Percentiles rank a stretch among this genome's conserved stretches.
Evolutionary conservation across 35 echinoderm and acorn worm species (phyloP).

Genomic region (Ophioderma brevispina): DNA sequence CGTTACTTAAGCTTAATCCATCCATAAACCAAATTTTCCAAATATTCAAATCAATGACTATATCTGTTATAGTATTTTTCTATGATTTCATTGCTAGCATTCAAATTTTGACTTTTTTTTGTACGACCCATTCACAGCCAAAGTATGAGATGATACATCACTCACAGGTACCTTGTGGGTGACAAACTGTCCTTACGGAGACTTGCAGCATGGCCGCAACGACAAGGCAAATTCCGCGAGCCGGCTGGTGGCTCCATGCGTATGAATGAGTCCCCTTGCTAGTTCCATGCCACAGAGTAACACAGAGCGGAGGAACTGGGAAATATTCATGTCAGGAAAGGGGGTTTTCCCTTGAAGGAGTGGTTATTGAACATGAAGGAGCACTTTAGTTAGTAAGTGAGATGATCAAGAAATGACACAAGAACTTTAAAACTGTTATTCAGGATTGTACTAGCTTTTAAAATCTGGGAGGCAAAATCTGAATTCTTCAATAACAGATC

Average conservation of each 20-base stretch:
- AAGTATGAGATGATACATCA: slow-evolving; percentile 73
- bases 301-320: slow-evolving; percentile 80
- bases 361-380: slow-evolving; percentile 92
- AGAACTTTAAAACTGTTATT: no score
- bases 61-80: no score
- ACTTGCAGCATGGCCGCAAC: slow-evolving; percentile 85
- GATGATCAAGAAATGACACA: no score
- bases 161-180: slow-evolving; percentile 66
- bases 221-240: slow-evolving; percentile 63
- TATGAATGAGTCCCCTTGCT: slow-evolving; percentile 79
- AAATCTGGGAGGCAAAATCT: no score
- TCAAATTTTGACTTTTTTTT: slow-evolving; percentile 12
- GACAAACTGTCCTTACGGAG: slow-evolving; percentile 83
- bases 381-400: not conserved
- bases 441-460: no score
- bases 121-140: slow-evolving; percentile 80
- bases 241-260: slow-evolving; percentile 90
- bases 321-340: slow-evolving; percentile 88
- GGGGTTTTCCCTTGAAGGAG: slow-evolving; percentile 70
- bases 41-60: no score
- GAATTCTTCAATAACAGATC: no score
- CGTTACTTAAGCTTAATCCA: no score
- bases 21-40: no score
- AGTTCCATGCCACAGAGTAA: slow-evolving; percentile 88
- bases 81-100: no score